Evolutionary conservation across 2,113 vertebrate species (phyloP).

Genomic region (Chaetorhynchus papuensis): DNA sequence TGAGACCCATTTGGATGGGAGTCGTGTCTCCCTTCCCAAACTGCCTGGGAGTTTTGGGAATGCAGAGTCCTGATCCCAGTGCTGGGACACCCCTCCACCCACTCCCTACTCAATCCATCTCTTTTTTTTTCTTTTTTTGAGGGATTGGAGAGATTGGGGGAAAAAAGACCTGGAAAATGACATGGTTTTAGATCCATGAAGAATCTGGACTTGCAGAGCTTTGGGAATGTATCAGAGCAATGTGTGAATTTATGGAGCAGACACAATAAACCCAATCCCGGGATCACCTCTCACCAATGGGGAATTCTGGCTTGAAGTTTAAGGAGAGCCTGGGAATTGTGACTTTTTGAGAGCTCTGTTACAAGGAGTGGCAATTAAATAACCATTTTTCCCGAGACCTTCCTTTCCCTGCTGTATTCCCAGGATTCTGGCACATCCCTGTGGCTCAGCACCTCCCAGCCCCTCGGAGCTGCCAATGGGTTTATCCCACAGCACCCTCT

Average conservation of each 20-base stretch:
- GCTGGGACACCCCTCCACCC: not conserved
- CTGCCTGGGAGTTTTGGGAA: not conserved
- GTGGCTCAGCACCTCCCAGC: not conserved
- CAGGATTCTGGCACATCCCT: not conserved
- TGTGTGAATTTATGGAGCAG: not conserved
- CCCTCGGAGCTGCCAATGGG: rapidly evolving
- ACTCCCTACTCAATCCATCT: rapidly evolving
- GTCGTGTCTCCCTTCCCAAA: not conserved
- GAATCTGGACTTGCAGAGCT: not conserved
- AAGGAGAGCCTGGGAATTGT: not conserved
- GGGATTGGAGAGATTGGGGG: not conserved
- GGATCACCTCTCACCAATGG: not conserved
- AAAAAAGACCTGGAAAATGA: not conserved
- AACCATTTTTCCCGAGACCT: not conserved
- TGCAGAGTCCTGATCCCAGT: not conserved
- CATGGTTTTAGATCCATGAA: not conserved
- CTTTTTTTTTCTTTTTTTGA: not conserved
- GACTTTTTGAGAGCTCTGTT: not conserved
- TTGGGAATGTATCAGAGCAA: not conserved
- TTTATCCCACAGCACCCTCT: not conserved
- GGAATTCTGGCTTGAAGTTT: not conserved
- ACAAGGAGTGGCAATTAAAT: not conserved
- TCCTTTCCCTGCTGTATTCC: not conserved
- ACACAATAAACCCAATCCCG: not conserved
- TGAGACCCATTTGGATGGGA: rapidly evolving